These are phyloP conservation scores for Paralichthys olivaceus DNA, from an alignment of 2,113 vertebrate genomes.

Conservation along the genomic window DNA sequence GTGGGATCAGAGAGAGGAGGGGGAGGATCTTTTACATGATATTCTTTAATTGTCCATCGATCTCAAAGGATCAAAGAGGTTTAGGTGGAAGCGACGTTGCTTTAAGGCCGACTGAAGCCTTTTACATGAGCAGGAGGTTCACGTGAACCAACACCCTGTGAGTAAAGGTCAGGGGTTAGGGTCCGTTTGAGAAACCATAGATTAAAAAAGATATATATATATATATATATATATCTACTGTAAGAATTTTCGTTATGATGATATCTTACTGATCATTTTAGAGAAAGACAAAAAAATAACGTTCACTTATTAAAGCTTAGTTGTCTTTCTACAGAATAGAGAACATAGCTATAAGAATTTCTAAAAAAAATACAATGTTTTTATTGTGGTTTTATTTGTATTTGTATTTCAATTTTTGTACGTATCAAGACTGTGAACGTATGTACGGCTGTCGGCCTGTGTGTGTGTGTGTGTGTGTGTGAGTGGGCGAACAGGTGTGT, in stretches of 20 bases:
- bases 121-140: constrained; percentile 58
- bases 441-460: constrained; percentile 55
- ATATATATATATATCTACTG: constrained; percentile 72
- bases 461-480: constrained; percentile 37
- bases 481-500: constrained; percentile 37
- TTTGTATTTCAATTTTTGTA: constrained; percentile 81
- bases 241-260: constrained; percentile 69
- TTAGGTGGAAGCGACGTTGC: background rate
- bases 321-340: constrained; percentile 80
- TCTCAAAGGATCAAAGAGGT: background rate
- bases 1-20: constrained; percentile 8
- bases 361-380: constrained; percentile 75
- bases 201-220: constrained; percentile 37
- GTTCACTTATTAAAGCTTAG: constrained; percentile 72
- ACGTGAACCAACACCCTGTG: constrained; percentile 48
- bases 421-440: constrained; percentile 77
- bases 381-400: constrained; percentile 79
- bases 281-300: constrained; percentile 68
- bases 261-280: constrained; percentile 75
- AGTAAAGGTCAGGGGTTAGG: constrained; percentile 61
- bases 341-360: constrained; percentile 77
- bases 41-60: background rate
- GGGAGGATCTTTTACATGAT: background rate
- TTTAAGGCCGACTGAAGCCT: constrained; percentile 60
- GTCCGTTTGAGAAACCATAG: constrained; percentile 42